A percentile compares a stretch with the other conserved stretches of the same genome.
These are phyloP conservation scores for Sciurus carolinensis DNA, from an alignment of 2,797 vertebrate species.

Conservation along the genomic window DNA sequence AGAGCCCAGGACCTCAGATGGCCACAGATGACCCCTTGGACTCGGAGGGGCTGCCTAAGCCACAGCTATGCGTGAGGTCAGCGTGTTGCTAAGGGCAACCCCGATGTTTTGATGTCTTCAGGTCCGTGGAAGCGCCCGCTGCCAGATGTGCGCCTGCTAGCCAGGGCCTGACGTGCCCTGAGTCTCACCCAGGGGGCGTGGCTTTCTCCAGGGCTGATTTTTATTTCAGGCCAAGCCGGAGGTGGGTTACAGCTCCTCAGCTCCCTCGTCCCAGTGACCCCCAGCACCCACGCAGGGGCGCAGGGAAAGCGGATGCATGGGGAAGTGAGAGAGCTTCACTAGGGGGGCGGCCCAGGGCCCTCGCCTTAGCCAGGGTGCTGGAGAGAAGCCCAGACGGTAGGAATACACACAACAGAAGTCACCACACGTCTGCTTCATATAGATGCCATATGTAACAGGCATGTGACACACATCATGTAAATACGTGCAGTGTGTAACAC, in stretches of 20 bases:
- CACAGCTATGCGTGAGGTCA: constrained; percentile 80
- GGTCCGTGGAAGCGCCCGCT: constrained; percentile 70
- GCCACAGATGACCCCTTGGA: constrained; percentile 66
- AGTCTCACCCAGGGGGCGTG: constrained; percentile 82
- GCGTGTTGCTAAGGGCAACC: constrained; percentile 86
- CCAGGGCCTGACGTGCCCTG: constrained; percentile 63
- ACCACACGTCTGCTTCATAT: too few relatives aligned
- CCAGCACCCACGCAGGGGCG: neutral
- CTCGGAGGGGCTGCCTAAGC: constrained; percentile 78
- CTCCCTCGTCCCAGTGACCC: neutral
- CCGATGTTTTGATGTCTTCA: constrained; percentile 86
- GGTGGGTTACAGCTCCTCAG: neutral
- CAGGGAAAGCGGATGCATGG: neutral
- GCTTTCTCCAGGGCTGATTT: constrained; percentile 76
- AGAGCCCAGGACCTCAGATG: neutral
- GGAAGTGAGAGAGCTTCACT: neutral
- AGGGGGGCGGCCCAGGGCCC: neutral
- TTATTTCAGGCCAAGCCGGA: constrained; percentile 16
- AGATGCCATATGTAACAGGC: neutral
- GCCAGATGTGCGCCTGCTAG: constrained; percentile 82
- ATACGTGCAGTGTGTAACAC: neutral
- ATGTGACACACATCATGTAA: neutral
- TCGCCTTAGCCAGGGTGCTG: neutral
- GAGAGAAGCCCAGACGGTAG: neutral
- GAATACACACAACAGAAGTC: neutral